Evolutionary conservation across 2,113 vertebrate genomes (phyloP), one percentile per base, ranked within the genome.

Genomic region (Maylandia zebra): DNA sequence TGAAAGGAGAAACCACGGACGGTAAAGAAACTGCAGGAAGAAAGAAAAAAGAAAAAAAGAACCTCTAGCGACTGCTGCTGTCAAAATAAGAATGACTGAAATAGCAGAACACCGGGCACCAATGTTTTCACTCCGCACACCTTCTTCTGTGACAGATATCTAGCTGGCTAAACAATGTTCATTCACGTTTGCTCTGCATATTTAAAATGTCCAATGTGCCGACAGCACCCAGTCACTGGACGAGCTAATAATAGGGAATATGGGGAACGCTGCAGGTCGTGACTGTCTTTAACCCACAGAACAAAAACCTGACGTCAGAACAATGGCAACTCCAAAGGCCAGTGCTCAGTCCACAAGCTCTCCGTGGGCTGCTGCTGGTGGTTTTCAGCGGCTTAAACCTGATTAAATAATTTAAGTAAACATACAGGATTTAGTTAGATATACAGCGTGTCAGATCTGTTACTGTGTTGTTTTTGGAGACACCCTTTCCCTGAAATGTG

Each of bases 161-260:
- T 79, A 86, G 78, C 84, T n/a, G 24, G 14, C 64, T 38, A 48
- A 82, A 16, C 43, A 22, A 10, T 3, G 13, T 38, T 83, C 36
- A 30, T 81, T 84, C 83, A 59, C 24, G 3, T 56, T 69, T 84
- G 43, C 19, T 5, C 83, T 66, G 56, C 45, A 53, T 56, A 16
- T 86, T 83, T 78, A 82, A 83, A 66, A 34, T 10, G 84, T 90
- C 85, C 55, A 86, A 85, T 43, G 80, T 38, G 83, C 66, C 32
- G 1, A 66, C n/a, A 89, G 86, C 83, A 27, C 88, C 69, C 78
- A 41, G 87, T 83, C 86, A 91, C 78, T 82, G 87, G 84, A 83
- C 7, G 2, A 56, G 88, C 90, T 88, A 88, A 92, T 76, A 94
- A 89, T 89, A 90, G 91, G 45, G 27, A 14, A 71, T 9, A 89